Percentiles rank a stretch among this genome's conserved stretches.
Conservation (phyloP, 2,113 vertebrate species). For the Nicator chloris region DNA sequence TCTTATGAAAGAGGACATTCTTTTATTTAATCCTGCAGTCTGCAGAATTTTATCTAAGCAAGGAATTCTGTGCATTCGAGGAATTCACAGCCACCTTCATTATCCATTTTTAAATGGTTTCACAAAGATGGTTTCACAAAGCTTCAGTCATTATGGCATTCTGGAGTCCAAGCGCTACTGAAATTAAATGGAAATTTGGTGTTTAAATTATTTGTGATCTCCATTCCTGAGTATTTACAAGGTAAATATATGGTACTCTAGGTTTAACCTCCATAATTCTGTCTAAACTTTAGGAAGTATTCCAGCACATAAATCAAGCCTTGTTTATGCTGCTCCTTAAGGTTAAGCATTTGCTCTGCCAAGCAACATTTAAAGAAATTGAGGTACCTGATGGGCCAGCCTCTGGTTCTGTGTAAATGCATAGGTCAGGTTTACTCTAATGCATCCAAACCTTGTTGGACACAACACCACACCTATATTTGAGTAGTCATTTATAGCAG, state of each 20-base stretch:
- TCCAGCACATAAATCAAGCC: not conserved
- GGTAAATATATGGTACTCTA: not conserved
- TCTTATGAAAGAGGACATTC: not conserved
- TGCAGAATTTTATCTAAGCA: not conserved
- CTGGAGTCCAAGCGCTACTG: not conserved
- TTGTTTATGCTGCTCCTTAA: not conserved
- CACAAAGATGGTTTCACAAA: not conserved
- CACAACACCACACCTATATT: not conserved
- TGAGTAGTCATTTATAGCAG: not conserved
- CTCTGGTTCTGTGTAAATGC: not conserved
- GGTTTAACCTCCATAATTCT: not conserved
- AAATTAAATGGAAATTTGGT: not conserved
- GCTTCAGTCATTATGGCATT: not conserved
- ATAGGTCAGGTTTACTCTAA: not conserved
- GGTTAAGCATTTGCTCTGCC: not conserved
- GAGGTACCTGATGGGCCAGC: not conserved
- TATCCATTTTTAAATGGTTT: not conserved
- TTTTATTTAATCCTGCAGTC: not conserved
- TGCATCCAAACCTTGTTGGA: not conserved
- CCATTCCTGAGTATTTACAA: not conserved
- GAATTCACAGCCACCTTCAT: not conserved
- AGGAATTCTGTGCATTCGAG: not conserved
- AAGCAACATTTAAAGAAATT: not conserved
- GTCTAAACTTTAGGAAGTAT: not conserved
- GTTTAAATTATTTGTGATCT: not conserved